Base-by-base conservation (phyloP, 2,113 vertebrate species). In the Rallus limicola region DNA sequence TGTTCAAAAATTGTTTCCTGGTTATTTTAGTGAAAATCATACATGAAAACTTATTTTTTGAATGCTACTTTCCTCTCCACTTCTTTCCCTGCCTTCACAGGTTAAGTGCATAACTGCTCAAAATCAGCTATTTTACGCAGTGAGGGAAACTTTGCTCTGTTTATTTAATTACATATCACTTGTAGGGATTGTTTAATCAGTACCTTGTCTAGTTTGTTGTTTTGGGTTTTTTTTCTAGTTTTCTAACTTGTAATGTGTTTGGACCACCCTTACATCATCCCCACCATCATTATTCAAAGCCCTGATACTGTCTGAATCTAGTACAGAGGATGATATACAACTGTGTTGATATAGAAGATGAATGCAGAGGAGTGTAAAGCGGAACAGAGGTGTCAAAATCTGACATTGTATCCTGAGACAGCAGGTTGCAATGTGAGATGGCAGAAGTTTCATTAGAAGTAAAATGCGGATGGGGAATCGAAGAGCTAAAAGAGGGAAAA, bases 21-120 rank as follows among this genome's bases (percentile, higher is more conserved):
- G 6, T 81, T 59, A 48, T 65, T 75, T 86, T 87, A 56, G 29
- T 60, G 34, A 65, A 80, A 86, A 58, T 34, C 36, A 63, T 9
- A 10, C 1, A 5, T 13, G 11, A 80, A 86, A 75, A 67, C 25
- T 33, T 64, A n/a, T 9, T 82, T 82, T 21, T 14, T 26, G 11
- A 64, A 28, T 70, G 79, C 26, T 85, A 3, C 20, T 71, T 71
- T 82, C 2, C 10, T 75, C 10, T 13, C 1, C 1, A 0, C 8
- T 24, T 58, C 4, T 38, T 48, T 24, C 3, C 2, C 6, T 1
- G 4, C 24, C 13, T 44, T 38, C 26, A 26, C 36, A 74, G 55
- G 29, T 60, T 25, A 60, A 33, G 10, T 18, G 15, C 4, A 1
- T 52, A 77, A 34, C 40, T 65, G 4, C 58, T 86, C 24, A 65